Evolutionary conservation across 1,140 invertebrate species (phyloP), one percentile per base, ranked within the genome.

Genomic region (Pseudachorutes palmiensis): DNA sequence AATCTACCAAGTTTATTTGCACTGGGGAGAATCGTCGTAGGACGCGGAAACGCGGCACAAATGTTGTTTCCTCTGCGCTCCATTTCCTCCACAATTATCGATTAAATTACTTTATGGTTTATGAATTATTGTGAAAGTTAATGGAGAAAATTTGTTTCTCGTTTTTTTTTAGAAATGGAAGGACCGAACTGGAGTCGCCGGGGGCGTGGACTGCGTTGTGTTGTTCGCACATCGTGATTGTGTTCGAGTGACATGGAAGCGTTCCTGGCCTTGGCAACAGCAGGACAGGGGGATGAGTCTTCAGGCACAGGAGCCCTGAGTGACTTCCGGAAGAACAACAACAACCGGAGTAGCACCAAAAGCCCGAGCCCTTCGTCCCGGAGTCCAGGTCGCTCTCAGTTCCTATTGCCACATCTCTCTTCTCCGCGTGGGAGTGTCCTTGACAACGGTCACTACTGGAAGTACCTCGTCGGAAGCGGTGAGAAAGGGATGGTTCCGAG

Each of bases 361-460:
- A 31, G 65, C 19, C 32, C 31, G 32, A 66, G 36, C 19, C 58
- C 32, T 28, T 61, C 57, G 36, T 1, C 57, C 9, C 33, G 14
- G 12, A 62, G 30, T 28, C 58, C 24, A 14, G 51, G 14, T 5
- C 51, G 51, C 24, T 55, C 51, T 49, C 64, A 63, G 24, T 68
- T 57, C 45, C 65, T 63, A 31, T 45, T 65, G 57, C 67, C 67
- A 26, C 67, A 69, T 30, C 41, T 65, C 66, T 66, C 64, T 26
- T 68, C 66, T 63, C 45, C 41, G 22, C 61, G 65, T 31, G 45
- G 62, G 32, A 59, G 64, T 51, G 55, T 68, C 41, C 62, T 72
- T 59, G 71, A 72, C 63, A 72, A 70, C 70, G 68, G 68, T 28
- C 66, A 72, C 64, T 72, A 72, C 68, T 72, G 71, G 71, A 72